Evolutionary conservation across 2,797 vertebrate species (phyloP), one percentile per base, ranked within the genome.

Genomic region (Danio tinwini): DNA sequence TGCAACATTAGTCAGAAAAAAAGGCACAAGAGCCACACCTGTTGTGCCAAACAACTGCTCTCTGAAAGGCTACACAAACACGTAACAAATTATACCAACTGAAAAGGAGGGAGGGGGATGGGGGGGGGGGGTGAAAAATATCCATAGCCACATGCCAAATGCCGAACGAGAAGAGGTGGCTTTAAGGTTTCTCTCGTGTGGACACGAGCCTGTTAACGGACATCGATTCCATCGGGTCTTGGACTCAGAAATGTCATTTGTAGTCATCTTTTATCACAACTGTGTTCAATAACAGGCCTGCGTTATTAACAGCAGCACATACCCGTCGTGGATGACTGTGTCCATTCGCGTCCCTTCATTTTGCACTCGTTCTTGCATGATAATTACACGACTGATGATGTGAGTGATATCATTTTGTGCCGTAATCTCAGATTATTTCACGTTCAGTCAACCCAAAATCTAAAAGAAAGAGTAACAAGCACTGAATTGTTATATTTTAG

Each of bases 1-100:
- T 95, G 92, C 94, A 94, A 95, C 90, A 93, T 92, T 93, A 89
- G 88, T 90, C 90, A 92, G 91, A 92, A 86, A 92, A 29, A 92
- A 91, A 88, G 88, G 87, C 89, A 91, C 93, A 91, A 89, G 90
- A 91, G 77, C 83, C 86, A 87, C 97, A 99, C 96, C 97, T 99
- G 98, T 97, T 95, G 88, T 88, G 88, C 87, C 87, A 90, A 95
- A 94, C 97, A 98, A 96, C 96, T 97, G 96, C 76, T 74, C 84
- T 88, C 87, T 89, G 91, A 89, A 87, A 91, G 49, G 83, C 86
- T 89, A 86, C 86, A 78, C 91, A 88, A 88, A 88, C 92, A 91
- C 91, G 88, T 90, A 79, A 88, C 17, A 88, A 88, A 91, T 94
- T 91, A 94, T 88, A 91, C 84, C 84, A 81, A 72, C 21, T 83